phyloP scores from a whole-genome alignment of 2,113 vertebrate species.

The Parotia lawesii region DNA sequence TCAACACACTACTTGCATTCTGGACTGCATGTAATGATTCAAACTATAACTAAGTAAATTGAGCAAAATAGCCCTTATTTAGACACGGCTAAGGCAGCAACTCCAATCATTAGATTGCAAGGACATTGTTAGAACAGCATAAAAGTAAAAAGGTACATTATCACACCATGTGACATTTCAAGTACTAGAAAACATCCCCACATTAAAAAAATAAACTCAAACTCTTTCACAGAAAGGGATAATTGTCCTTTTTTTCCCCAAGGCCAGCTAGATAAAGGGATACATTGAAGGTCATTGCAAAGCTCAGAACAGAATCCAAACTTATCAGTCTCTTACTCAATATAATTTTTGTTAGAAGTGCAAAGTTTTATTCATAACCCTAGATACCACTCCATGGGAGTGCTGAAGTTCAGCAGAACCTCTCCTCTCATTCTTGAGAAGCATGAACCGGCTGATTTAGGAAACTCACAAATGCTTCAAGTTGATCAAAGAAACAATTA shows the following conservation, averaged over 20 bases:
- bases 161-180: background rate
- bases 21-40: background rate
- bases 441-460: background rate
- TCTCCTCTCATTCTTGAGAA: background rate
- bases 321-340: background rate
- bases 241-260: background rate
- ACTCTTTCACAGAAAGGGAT: background rate
- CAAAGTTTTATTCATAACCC: background rate
- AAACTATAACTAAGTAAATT: background rate
- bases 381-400: background rate
- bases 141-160: background rate
- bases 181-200: background rate
- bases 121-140: background rate
- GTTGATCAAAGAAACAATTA: background rate
- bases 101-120: background rate
- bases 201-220: background rate
- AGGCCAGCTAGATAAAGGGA: background rate
- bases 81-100: background rate
- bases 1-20: background rate
- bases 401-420: background rate
- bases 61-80: background rate
- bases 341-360: background rate
- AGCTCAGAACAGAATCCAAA: background rate
- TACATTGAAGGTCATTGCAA: background rate
- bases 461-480: background rate